phyloP scores from a whole-genome alignment of 2,888 invertebrate species.

The Catonia carolina region DNA sequence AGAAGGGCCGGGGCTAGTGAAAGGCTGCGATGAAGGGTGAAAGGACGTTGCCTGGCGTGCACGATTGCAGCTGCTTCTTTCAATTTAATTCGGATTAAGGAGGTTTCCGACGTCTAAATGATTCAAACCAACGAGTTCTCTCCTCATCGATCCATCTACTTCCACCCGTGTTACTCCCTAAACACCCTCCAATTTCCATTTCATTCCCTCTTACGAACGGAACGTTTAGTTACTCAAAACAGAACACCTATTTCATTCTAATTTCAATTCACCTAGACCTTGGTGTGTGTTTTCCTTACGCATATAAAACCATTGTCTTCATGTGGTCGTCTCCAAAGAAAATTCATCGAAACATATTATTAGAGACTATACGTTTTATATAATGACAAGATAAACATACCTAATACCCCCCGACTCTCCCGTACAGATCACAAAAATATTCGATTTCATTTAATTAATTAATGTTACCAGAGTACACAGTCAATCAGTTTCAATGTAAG shows the following conservation, averaged over 20 bases:
- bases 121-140: slow-evolving; percentile 19
- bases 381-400: no score
- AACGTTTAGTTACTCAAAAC: neutral
- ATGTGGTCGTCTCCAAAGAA: no score
- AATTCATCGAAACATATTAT: no score
- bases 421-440: no score
- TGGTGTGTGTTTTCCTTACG: neutral
- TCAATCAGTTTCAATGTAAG: no score
- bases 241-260: no score
- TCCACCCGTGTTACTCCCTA: neutral
- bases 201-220: neutral
- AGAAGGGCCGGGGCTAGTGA: neutral
- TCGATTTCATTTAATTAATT: no score
- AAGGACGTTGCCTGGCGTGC: neutral
- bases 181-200: neutral
- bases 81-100: slow-evolving; percentile 20
- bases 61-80: slow-evolving; percentile 15
- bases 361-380: no score
- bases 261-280: neutral
- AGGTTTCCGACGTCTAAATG: slow-evolving; percentile 16
- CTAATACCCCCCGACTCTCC: no score
- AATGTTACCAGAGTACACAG: no score
- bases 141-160: neutral
- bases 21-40: neutral
- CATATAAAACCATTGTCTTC: no score